Percentiles rank a stretch among this genome's conserved stretches.
phyloP scores from a whole-genome alignment of 2,888 invertebrate species.

The Chloroclystis v-ata region DNA sequence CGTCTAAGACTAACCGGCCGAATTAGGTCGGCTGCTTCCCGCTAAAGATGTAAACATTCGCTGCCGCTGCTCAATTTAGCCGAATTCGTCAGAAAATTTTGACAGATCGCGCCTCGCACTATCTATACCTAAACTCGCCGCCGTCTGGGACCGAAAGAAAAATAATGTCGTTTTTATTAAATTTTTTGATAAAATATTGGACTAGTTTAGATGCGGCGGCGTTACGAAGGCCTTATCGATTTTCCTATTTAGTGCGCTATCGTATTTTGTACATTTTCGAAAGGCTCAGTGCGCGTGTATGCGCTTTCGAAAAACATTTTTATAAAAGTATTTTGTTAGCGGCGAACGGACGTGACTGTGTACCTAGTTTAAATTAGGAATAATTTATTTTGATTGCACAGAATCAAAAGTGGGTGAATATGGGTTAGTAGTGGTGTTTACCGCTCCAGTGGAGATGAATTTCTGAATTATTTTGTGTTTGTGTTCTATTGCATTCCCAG shows the following conservation, averaged over 20 bases:
- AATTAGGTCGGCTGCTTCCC: conserved; percentile 39
- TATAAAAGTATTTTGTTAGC: conserved; percentile 59
- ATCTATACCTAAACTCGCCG: neutral
- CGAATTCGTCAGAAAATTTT: conserved; percentile 69
- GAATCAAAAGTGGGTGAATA: conserved; percentile 67
- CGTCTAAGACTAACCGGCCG: conserved; percentile 45
- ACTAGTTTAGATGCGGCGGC: conserved; percentile 67
- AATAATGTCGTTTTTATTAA: conserved; percentile 78
- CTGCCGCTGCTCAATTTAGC: conserved; percentile 36
- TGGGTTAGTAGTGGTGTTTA: conserved; percentile 70
- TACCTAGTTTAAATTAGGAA: conserved; percentile 68
- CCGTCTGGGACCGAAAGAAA: conserved; percentile 58
- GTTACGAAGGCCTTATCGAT: conserved; percentile 70
- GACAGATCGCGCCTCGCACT: conserved; percentile 51
- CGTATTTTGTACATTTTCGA: conserved; percentile 73
- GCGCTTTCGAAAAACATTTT: conserved; percentile 76
- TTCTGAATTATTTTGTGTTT: conserved; percentile 57
- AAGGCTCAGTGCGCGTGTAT: conserved; percentile 68
- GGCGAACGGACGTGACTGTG: conserved; percentile 68
- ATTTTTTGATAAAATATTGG: conserved; percentile 78
- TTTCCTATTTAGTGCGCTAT: conserved; percentile 73
- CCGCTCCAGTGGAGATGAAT: conserved; percentile 47
- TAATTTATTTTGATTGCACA: conserved; percentile 73
- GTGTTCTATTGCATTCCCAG: conserved; percentile 51
- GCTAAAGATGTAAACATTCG: conserved; percentile 26